A percentile compares a stretch with the other conserved stretches of the same genome.
Evolutionary conservation across 2,888 invertebrate species (phyloP).

Genomic region (Ectemnius continuus): DNA sequence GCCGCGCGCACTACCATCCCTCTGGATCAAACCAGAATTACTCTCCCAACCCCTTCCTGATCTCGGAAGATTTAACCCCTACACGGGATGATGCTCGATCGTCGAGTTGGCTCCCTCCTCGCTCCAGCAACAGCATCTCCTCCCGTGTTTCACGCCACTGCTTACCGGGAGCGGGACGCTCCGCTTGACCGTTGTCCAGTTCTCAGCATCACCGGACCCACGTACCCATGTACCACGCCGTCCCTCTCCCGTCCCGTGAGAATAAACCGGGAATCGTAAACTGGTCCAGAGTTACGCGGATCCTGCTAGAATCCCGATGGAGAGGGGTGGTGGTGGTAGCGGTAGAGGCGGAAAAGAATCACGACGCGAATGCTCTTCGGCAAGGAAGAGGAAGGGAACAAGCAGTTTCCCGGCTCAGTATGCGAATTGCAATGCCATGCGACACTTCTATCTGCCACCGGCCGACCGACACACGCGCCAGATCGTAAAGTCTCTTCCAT

Average conservation of each 20-base stretch:
- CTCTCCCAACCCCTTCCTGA: conserved; percentile 72
- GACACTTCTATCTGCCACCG: not conserved
- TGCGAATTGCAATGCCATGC: conserved; percentile 19
- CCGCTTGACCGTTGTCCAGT: conserved; percentile 77
- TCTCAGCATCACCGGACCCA: conserved; percentile 66
- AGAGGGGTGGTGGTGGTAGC: too few species aligned
- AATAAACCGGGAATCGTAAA: conserved; percentile 66
- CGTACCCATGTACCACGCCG: conserved; percentile 46
- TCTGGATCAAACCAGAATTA: conserved; percentile 77
- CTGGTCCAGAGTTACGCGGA: conserved; percentile 74
- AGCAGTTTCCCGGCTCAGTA: conserved; percentile 45
- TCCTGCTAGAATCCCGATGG: conserved; percentile 40
- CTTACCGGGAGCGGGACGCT: conserved; percentile 26
- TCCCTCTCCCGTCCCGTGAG: conserved; percentile 65
- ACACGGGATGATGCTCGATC: conserved; percentile 22
- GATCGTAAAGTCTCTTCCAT: too few species aligned
- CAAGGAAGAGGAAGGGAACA: conserved; percentile 25
- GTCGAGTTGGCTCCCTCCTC: conserved; percentile 9
- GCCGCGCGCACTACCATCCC: conserved; percentile 61
- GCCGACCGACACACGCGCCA: too few species aligned
- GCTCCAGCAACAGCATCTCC: conserved; percentile 6
- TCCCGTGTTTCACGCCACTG: not conserved
- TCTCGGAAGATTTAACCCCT: conserved; percentile 71
- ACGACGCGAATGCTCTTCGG: conserved; percentile 20
- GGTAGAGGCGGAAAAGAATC: not conserved